A percentile compares a stretch with the other conserved stretches of the same genome.
These are phyloP conservation scores for Portunus trituberculatus DNA, from an alignment of 1,140 invertebrate genomes.

Conservation along the genomic window DNA sequence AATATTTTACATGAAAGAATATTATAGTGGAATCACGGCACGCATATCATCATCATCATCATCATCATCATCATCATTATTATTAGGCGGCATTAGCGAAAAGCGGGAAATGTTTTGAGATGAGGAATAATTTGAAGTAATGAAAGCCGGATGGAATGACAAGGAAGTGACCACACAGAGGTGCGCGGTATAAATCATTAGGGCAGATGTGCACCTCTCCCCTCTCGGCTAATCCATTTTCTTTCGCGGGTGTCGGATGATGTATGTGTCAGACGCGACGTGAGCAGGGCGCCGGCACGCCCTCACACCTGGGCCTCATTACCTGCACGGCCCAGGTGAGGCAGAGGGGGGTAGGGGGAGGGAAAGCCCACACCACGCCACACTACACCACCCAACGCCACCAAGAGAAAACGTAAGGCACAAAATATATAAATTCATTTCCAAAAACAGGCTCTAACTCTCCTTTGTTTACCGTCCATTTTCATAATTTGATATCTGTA, in stretches of 20 bases:
- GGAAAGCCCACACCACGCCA: not conserved
- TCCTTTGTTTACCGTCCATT: not conserved
- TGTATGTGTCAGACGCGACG: not conserved
- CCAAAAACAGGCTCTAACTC: not conserved
- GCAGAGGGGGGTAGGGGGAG: not conserved
- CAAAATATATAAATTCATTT: constrained; percentile 16
- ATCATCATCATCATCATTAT: no score
- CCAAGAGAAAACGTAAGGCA: not conserved
- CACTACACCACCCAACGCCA: not conserved
- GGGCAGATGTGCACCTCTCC: not conserved
- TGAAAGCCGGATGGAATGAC: not conserved
- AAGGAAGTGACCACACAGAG: not conserved
- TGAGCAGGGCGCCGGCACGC: not conserved
- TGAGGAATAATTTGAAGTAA: not conserved
- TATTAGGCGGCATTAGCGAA: not conserved
- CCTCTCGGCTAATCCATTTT: not conserved
- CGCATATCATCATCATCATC: no score
- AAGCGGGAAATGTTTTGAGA: not conserved
- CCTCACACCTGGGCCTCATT: not conserved
- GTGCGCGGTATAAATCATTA: not conserved
- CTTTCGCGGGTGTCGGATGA: constrained; percentile 8
- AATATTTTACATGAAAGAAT: not conserved
- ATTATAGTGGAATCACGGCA: not conserved
- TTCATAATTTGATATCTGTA: constrained; percentile 4
- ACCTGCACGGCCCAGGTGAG: not conserved